Percentiles rank a stretch among this genome's conserved stretches.
Conservation (phyloP, 92 coral and sea anemone genomes). For the Virgularia gustaviana region DNA sequence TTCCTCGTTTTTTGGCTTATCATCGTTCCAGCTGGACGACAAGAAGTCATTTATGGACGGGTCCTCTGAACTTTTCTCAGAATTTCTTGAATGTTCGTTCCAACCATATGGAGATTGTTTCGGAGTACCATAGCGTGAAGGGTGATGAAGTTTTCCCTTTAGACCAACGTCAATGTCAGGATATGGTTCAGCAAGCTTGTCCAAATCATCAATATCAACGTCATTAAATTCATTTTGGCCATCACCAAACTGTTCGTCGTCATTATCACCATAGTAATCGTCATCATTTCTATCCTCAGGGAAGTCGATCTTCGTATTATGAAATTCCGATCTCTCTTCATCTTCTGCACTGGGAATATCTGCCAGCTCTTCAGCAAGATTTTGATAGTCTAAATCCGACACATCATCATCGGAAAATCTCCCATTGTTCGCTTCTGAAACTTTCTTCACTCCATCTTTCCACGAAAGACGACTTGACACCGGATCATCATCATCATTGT, state of each 20-base stretch:
- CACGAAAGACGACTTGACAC: no score
- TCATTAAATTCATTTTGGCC: not conserved
- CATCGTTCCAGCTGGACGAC: no score
- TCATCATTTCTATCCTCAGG: not conserved
- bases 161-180: not conserved
- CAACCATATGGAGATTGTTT: not conserved
- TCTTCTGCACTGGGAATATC: conserved; percentile 7
- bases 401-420: no score
- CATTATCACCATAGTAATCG: not conserved
- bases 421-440: no score
- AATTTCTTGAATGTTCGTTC: not conserved
- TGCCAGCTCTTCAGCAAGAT: not conserved
- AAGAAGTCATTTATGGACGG: no score
- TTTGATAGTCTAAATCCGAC: not conserved
- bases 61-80: no score
- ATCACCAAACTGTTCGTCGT: not conserved
- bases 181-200: not conserved
- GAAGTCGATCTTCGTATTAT: no score
- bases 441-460: no score
- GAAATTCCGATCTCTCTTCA: no score
- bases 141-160: conserved; percentile 9
- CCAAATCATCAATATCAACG: conserved; percentile 3
- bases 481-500: conserved; percentile 42
- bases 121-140: not conserved
- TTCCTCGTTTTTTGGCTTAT: no score